Conservation (phyloP, 2,797 vertebrate species). For the Odontamblyopus rebecca region DNA sequence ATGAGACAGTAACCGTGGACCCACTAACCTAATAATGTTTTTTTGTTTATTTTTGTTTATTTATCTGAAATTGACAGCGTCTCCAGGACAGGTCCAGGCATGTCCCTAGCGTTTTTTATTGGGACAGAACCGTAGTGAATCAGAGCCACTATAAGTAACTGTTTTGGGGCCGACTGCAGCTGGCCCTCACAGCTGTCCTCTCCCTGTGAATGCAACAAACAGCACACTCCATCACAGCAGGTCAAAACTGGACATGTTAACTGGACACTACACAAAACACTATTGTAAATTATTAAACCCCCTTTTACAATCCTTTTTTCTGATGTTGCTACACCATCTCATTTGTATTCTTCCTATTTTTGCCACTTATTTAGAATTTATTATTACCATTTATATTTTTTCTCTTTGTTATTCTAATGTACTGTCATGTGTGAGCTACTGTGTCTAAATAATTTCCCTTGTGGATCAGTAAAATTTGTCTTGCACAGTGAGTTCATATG, state of each 20-base stretch:
- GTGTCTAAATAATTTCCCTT: too few species aligned
- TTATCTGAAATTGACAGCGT: conserved; percentile 21
- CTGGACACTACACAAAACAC: not conserved
- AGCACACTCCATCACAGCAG: conserved; percentile 56
- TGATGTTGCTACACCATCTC: not conserved
- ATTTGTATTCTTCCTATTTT: too few species aligned
- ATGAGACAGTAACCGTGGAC: not conserved
- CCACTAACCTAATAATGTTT: too few species aligned
- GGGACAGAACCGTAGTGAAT: conserved; percentile 31
- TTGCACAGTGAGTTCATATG: too few species aligned
- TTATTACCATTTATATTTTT: too few species aligned
- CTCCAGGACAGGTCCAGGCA: conserved; percentile 51
- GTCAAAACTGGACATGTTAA: conserved; percentile 30
- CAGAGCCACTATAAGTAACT: conserved; percentile 48
- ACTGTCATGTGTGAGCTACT: too few species aligned
- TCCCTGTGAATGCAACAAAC: conserved; percentile 53
- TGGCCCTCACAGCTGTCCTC: conserved; percentile 67
- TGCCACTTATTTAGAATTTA: too few species aligned
- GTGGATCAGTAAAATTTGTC: too few species aligned
- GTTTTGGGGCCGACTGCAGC: conserved; percentile 59
- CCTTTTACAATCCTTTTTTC: not conserved
- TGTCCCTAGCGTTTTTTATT: conserved; percentile 42
- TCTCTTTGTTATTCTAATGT: too few species aligned
- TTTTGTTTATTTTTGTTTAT: too few species aligned
- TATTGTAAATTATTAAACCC: too few species aligned